These are phyloP conservation scores for Bradysia coprophila DNA, from an alignment of 1,140 invertebrate genomes.

Conservation along the genomic window DNA sequence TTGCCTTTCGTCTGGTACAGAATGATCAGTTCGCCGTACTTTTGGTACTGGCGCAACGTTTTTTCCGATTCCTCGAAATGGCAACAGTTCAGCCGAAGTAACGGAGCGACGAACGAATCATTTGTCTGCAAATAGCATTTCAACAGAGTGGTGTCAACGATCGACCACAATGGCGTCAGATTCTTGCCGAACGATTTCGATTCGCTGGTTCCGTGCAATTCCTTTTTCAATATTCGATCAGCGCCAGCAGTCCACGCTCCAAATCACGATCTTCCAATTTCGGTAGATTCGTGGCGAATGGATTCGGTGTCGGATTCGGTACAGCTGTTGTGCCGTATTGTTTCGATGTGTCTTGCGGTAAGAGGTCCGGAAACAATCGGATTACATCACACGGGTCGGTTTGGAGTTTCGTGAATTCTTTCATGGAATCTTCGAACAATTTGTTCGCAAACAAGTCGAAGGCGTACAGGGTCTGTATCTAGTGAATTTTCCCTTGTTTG, in stretches of 20 bases:
- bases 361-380: slow-evolving; percentile 75
- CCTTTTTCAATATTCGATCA: slow-evolving; percentile 62
- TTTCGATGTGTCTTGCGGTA: slow-evolving; percentile 39
- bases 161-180: slow-evolving; percentile 54
- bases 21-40: slow-evolving; percentile 86
- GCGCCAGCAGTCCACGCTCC: slow-evolving; percentile 70
- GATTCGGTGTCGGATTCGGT: slow-evolving; percentile 30
- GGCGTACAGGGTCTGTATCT: slow-evolving; percentile 80
- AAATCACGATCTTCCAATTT: slow-evolving; percentile 66
- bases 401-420: slow-evolving; percentile 69
- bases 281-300: slow-evolving; percentile 24
- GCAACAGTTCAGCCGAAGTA: slow-evolving; percentile 87
- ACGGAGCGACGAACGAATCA: slow-evolving; percentile 76
- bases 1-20: slow-evolving; percentile 86
- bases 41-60: slow-evolving; percentile 68
- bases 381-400: slow-evolving; percentile 92
- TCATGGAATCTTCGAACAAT: slow-evolving; percentile 76
- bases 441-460: slow-evolving; percentile 80
- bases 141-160: slow-evolving; percentile 89
- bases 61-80: slow-evolving; percentile 87
- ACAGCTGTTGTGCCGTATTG: slow-evolving; percentile 18
- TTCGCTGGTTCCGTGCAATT: slow-evolving; percentile 17
- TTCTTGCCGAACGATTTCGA: slow-evolving; percentile 21
- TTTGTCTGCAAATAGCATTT: slow-evolving; percentile 96
- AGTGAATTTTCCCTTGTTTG: slow-evolving; percentile 59